These are phyloP conservation scores for Pagrus major DNA, from an alignment of 2,113 vertebrate genomes.

Conservation along the genomic window DNA sequence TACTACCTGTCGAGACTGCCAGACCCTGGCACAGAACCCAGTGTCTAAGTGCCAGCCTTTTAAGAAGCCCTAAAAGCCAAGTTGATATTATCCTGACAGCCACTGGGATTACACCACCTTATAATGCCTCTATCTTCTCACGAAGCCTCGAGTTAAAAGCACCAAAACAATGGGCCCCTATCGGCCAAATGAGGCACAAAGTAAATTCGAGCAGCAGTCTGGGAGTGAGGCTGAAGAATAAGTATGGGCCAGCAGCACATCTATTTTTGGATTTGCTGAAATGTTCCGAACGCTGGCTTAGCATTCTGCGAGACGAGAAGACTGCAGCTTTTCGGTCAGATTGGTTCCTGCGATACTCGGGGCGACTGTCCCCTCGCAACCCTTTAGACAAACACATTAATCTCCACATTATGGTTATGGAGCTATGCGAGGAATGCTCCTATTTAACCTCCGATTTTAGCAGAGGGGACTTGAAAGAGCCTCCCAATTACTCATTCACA, in stretches of 20 bases:
- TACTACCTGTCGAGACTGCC: slow-evolving; percentile 75
- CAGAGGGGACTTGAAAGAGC: slow-evolving; percentile 60
- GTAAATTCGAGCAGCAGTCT: slow-evolving; percentile 42
- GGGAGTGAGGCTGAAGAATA: slow-evolving; percentile 23
- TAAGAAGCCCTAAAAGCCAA: slow-evolving; percentile 69
- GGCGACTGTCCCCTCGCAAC: slow-evolving; percentile 41
- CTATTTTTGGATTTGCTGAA: slow-evolving; percentile 66
- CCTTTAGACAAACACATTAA: slow-evolving; percentile 71
- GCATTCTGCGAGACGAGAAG: slow-evolving; percentile 47
- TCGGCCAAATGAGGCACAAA: slow-evolving; percentile 39
- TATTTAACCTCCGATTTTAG: slow-evolving; percentile 63
- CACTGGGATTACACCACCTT: slow-evolving; percentile 52
- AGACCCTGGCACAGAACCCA: slow-evolving; percentile 66
- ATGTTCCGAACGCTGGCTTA: slow-evolving; percentile 40
- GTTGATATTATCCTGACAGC: slow-evolving; percentile 71
- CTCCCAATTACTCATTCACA: slow-evolving; percentile 62
- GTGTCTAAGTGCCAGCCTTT: slow-evolving; percentile 64
- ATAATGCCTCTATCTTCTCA: slow-evolving; percentile 53
- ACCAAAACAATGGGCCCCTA: slow-evolving; percentile 56
- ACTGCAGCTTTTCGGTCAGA: slow-evolving; percentile 46
- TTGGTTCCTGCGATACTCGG: slow-evolving; percentile 48
- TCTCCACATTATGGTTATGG: slow-evolving; percentile 63
- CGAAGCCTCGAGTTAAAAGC: slow-evolving; percentile 51
- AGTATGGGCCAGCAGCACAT: slow-evolving; percentile 25
- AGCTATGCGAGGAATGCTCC: slow-evolving; percentile 75